A percentile compares a stretch with the other conserved stretches of the same genome.
Evolutionary conservation across 2,797 vertebrate species (phyloP).

Genomic region (Myotis myotis): DNA sequence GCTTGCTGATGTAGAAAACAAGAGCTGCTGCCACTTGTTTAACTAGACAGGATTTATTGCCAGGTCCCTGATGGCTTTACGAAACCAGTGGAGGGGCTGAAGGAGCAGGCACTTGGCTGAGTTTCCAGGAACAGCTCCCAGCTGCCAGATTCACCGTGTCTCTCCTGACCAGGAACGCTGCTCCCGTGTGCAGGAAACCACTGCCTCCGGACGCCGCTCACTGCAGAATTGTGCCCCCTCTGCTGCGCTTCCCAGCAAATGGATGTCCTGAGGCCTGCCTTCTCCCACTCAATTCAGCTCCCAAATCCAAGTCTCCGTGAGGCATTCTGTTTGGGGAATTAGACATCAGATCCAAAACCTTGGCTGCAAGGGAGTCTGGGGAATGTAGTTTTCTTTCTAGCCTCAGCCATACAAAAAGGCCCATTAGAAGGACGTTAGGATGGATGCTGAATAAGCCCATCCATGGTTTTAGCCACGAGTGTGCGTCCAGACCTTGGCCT

Average conservation of each 20-base stretch:
- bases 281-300: constrained; percentile 38
- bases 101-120: background rate
- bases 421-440: background rate
- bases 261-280: background rate
- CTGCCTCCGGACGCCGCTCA: background rate
- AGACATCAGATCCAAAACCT: background rate
- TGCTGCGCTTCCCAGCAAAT: background rate
- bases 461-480: background rate
- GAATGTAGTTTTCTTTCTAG: constrained; percentile 43
- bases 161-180: background rate
- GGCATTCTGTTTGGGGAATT: constrained; percentile 6
- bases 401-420: background rate
- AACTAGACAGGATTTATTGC: constrained; percentile 54
- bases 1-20: constrained; percentile 13
- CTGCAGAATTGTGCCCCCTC: background rate
- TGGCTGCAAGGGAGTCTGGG: constrained; percentile 39
- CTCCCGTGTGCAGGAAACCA: background rate
- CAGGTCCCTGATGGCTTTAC: background rate
- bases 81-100: constrained; percentile 23
- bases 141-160: background rate
- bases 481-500: background rate
- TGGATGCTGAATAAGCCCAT: background rate
- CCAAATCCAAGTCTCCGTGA: background rate
- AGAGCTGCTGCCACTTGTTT: background rate
- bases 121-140: constrained; percentile 53